Evolutionary conservation across 2,113 vertebrate species (phyloP).

Genomic region (Cynopterus brachyotis): DNA sequence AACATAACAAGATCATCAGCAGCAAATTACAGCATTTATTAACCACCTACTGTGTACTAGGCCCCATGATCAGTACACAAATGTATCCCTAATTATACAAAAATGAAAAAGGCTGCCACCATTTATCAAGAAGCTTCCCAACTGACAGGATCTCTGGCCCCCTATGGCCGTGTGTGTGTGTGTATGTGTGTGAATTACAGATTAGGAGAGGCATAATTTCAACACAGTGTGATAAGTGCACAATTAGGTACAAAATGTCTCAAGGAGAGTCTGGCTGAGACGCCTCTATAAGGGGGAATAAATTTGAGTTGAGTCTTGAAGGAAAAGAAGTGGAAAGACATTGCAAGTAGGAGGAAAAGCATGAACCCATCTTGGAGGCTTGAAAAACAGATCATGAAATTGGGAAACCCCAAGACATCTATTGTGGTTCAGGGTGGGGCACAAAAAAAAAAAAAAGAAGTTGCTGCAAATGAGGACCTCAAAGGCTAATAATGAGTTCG

Average conservation of each 20-base stretch:
- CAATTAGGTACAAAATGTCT: background rate
- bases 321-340: background rate
- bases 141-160: background rate
- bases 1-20: background rate
- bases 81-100: background rate
- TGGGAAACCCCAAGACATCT: background rate
- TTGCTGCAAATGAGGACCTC: background rate
- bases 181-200: background rate
- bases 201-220: background rate
- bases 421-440: background rate
- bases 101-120: background rate
- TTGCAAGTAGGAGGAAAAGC: background rate
- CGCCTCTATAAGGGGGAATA: background rate
- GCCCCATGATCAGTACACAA: background rate
- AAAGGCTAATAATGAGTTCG: too few relatives aligned
- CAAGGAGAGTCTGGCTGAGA: background rate
- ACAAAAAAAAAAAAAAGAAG: background rate
- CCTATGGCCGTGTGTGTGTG: background rate
- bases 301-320: background rate
- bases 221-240: background rate
- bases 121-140: background rate
- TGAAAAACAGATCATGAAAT: background rate
- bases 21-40: background rate
- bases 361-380: background rate
- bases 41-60: background rate